These are phyloP conservation scores for Palythoa grandiflora DNA, from an alignment of 92 coral and sea anemone species.

Conservation along the genomic window DNA sequence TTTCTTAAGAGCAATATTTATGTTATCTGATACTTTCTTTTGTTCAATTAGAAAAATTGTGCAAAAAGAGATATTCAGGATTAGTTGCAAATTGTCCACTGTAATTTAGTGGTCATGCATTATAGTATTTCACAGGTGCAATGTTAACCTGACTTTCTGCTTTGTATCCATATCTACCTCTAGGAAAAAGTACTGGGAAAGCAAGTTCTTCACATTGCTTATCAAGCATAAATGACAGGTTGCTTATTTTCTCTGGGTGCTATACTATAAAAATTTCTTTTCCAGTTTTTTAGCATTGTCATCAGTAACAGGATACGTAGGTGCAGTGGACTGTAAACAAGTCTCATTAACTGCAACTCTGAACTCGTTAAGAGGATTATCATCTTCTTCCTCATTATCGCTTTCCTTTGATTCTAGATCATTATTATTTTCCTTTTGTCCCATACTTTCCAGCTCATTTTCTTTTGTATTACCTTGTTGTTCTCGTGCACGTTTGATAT, in stretches of 20 bases:
- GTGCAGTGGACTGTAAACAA: conserved; percentile 9
- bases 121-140: conserved; percentile 1
- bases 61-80: conserved; percentile 8
- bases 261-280: conserved; percentile 3
- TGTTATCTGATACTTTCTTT: conserved; percentile 7
- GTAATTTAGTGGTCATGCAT: conserved; percentile 1
- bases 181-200: conserved; percentile 1
- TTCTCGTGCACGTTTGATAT: neutral
- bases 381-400: conserved; percentile 7
- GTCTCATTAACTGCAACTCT: conserved; percentile 5
- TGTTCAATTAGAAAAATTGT: conserved; percentile 1
- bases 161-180: conserved; percentile 5
- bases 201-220: conserved; percentile 5
- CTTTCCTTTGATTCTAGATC: conserved; percentile 13
- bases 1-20: conserved; percentile 1
- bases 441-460: conserved; percentile 1
- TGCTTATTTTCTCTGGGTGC: conserved; percentile 3
- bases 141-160: conserved; percentile 4
- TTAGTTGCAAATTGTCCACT: conserved; percentile 1
- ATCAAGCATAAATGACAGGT: neutral
- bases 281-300: neutral
- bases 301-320: neutral
- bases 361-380: neutral
- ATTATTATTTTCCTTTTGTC: neutral
- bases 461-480: neutral